phyloP scores from a whole-genome alignment of 2,113 vertebrate genomes.

The Charina bottae region DNA sequence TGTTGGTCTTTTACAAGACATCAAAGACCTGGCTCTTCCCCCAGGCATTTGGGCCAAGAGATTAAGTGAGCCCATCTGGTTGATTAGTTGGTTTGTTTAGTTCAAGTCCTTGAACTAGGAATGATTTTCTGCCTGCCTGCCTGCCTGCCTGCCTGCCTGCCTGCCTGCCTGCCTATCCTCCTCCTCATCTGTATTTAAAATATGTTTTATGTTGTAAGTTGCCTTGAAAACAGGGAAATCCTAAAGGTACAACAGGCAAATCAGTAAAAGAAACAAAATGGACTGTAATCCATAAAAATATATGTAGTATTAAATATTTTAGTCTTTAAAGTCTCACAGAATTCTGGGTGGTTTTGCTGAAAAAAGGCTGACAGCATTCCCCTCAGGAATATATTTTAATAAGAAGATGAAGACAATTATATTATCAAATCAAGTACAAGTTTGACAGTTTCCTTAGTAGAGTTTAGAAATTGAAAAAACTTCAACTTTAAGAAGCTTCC shows the following conservation, averaged over 20 bases:
- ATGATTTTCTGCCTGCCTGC: background rate
- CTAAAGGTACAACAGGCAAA: background rate
- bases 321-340: background rate
- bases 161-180: background rate
- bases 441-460: background rate
- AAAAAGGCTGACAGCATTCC: background rate
- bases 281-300: background rate
- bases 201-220: background rate
- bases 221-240: background rate
- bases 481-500: background rate
- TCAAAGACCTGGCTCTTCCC: background rate
- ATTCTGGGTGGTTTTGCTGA: background rate
- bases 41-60: background rate
- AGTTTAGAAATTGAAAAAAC: background rate
- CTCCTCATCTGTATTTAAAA: background rate
- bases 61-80: background rate
- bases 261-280: background rate
- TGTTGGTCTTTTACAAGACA: background rate
- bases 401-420: background rate
- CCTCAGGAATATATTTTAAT: background rate
- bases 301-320: background rate
- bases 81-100: background rate
- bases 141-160: too few relatives aligned
- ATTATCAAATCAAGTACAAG: background rate
- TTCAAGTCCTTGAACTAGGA: background rate